Evolutionary conservation across 2,888 invertebrate genomes (phyloP), one percentile per base, ranked within the genome.

Genomic region (Callinectes sapidus): DNA sequence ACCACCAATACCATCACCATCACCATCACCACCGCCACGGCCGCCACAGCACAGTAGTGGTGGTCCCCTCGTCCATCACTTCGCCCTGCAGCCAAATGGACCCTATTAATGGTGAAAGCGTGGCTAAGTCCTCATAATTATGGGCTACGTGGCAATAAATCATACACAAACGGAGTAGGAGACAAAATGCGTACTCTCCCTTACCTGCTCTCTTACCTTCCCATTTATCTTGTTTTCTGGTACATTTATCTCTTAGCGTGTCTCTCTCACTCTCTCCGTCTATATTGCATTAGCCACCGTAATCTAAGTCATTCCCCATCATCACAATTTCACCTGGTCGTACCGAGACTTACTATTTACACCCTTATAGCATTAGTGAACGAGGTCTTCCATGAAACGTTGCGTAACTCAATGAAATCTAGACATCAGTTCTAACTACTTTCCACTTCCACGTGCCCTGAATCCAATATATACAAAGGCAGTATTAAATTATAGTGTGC

Each of bases 101-200:
- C 81, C 81, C 81, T 81, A 32, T 35, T 81, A 81, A 81, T 81
- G 32, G 81, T 81, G 81, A 81, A 81, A 81, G 81, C 81, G 81
- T 81, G 32, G 32, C 32, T 35, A 81, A 81, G 16, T 71, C 81
- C 35, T 2, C 14, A 35, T 81, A 81, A 81, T 81, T 14, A 81
- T 13, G 10, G 81, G 81, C 32, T 35, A 16, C 13, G 81, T 32
- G 35, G 81, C 81, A 35, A 81, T 81, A 81, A 81, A 81, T 81
- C 14, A 35, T 35, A 81, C 8, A 35, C 32, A 81, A 32, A 35
- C 13, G 81, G 14, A 71, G 32, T 16, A 81, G 16, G 32, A 35
- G 81, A 35, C 81, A 35, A 81, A 81, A 81, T 81, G 16, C 61
- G 16, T 61, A 14, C 81, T 81, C 81, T 81, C 81, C 32, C 35